Percentiles rank a stretch among this genome's conserved stretches.
Evolutionary conservation across 1,140 invertebrate species (phyloP).

Genomic region (Ctenoplectra terminalis): DNA sequence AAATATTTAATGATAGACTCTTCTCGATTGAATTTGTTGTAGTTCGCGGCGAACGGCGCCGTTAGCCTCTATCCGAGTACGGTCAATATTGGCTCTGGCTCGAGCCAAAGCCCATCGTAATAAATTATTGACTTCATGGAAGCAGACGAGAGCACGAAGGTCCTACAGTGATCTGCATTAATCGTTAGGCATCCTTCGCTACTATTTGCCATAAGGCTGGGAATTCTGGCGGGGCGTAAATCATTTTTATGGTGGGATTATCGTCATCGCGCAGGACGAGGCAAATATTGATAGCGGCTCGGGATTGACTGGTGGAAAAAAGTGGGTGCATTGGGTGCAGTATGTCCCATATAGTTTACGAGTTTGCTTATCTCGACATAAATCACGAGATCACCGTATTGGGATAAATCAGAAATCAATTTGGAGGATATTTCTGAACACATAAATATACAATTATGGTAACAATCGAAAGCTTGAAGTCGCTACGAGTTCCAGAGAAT

Average conservation of each 20-base stretch:
- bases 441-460: too few relatives aligned
- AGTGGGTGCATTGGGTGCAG: background rate
- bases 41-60: slow-evolving; percentile 40
- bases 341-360: background rate
- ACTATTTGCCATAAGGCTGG: slow-evolving; percentile 25
- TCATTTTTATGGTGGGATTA: slow-evolving; percentile 43
- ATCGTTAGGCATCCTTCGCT: slow-evolving; percentile 28
- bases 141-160: slow-evolving; percentile 41
- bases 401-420: background rate
- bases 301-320: background rate
- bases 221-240: slow-evolving; percentile 42
- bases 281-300: background rate
- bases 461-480: too few relatives aligned
- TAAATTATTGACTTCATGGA: slow-evolving; percentile 63
- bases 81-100: slow-evolving; percentile 66
- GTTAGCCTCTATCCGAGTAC: slow-evolving; percentile 22
- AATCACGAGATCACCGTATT: background rate
- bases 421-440: too few relatives aligned
- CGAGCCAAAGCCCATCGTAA: slow-evolving; percentile 60
- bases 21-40: slow-evolving; percentile 48
- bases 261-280: background rate
- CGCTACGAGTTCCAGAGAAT: too few relatives aligned
- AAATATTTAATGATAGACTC: slow-evolving; percentile 33
- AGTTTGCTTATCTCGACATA: background rate
- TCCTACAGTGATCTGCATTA: slow-evolving; percentile 54